These are phyloP conservation scores for Molanna angustata DNA, from an alignment of 2,888 invertebrate species.

Conservation along the genomic window DNA sequence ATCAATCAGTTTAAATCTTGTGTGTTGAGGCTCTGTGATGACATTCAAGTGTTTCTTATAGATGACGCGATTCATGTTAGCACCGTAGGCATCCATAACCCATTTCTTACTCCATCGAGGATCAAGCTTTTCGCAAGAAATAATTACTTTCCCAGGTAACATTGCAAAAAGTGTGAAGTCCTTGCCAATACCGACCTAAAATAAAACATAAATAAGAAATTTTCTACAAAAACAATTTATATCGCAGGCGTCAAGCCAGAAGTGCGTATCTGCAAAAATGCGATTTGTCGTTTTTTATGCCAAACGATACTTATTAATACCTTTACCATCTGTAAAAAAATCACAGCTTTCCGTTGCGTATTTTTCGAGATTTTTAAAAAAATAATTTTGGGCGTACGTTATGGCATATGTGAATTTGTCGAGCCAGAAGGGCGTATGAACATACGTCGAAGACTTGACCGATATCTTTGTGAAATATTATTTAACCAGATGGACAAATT, in stretches of 20 bases:
- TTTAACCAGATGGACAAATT: no score
- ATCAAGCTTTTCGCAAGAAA: constrained; percentile 79
- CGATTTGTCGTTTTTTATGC: no score
- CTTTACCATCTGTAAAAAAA: neutral
- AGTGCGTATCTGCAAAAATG: no score
- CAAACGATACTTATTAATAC: neutral
- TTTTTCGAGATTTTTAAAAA: no score
- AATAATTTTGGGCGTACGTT: no score
- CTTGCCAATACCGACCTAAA: constrained; percentile 77
- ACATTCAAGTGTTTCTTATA: constrained; percentile 86
- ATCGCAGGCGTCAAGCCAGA: neutral
- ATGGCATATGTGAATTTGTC: no score
- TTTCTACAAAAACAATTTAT: neutral
- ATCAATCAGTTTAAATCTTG: constrained; percentile 73
- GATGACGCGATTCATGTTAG: constrained; percentile 62
- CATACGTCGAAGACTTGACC: no score
- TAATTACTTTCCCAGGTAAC: constrained; percentile 71
- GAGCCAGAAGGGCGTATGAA: no score
- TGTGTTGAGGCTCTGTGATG: constrained; percentile 73
- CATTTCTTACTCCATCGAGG: constrained; percentile 77
- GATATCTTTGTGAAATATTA: no score
- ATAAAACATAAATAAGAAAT: neutral
- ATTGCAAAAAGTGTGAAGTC: constrained; percentile 80
- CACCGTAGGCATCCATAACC: constrained; percentile 64
- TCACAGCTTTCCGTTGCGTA: neutral